Base-by-base conservation (phyloP, 2,888 invertebrate species). In the Gonocerus acuteangulatus region DNA sequence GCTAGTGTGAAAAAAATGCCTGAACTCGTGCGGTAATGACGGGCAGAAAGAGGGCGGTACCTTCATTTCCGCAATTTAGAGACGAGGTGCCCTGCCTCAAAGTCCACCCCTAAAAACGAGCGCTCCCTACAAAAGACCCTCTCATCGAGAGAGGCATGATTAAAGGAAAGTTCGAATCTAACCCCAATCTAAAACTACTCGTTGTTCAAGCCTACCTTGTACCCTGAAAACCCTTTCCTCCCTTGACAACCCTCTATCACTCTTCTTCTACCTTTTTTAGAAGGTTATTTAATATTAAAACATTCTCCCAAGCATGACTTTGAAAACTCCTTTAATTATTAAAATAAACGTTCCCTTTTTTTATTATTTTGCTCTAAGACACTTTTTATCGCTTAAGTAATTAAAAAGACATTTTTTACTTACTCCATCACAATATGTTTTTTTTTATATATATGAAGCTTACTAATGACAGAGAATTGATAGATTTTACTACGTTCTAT, bases 61-160 rank as follows among this genome's bases (percentile, higher is more conserved):
- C 57, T 27, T 57, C 57, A 57, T 57, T 57, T 57, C 57, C 57
- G 57, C 57, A 57, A 57, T 57, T 57, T 57, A 57, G 57, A 36
- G 57, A 16, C 2, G 49, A 27, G 47, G 11, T 9, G 16, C 18
- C 52, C 52, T 19, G 52, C 52, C 52, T 52, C 52, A 52, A 52
- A 52, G 52, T 52, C 52, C 52, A n/a, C 9, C 52, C 52, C 39
- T 52, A 52, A 52, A 52, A 47, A 47, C 47, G 19, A 9, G 21
- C 42, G 7, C 27, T 27, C 4, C 36, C 36, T 39, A 57, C 57
- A 57, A 57, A 57, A 45, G 47, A 16, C 45, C 57, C 44, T 44
- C 57, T 47, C 32, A 45, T 57, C 57, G 32, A 52, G 36, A 44
- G 45, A 23, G 27, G 16, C 23, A 57, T 57, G 57, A 57, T 57